These are phyloP conservation scores for Paelopatides confundens DNA, from an alignment of 53 echinoderm and acorn worm species.

Conservation along the genomic window DNA sequence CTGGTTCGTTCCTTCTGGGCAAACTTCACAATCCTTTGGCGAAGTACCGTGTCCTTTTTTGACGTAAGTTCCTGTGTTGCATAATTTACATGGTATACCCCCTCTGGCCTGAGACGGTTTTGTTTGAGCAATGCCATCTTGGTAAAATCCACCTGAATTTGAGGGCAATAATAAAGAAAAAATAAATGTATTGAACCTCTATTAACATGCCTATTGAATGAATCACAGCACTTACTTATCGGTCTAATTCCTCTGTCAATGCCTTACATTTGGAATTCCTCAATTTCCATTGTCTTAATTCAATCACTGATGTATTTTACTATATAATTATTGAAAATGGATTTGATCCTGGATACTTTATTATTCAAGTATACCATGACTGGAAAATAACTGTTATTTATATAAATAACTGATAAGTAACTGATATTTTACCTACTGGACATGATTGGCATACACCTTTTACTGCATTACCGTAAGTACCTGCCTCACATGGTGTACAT, in stretches of 20 bases:
- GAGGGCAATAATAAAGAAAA: neutral
- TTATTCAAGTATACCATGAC: no score
- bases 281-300: no score
- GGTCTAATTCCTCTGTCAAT: no score
- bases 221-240: no score
- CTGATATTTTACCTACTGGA: neutral
- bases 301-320: no score
- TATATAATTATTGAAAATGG: no score
- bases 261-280: no score
- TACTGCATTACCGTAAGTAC: neutral
- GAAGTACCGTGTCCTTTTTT: neutral
- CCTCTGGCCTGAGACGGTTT: neutral
- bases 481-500: neutral
- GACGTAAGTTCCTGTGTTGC: conserved; percentile 2
- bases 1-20: conserved; percentile 20
- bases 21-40: neutral
- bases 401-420: no score
- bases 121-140: neutral
- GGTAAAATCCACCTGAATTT: conserved; percentile 27
- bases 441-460: neutral
- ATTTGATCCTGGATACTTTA: no score
- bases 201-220: no score
- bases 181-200: no score
- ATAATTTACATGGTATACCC: neutral
- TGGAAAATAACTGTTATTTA: no score